Conservation (phyloP, 2,113 vertebrate genomes). For the Triplophysa rosa region DNA sequence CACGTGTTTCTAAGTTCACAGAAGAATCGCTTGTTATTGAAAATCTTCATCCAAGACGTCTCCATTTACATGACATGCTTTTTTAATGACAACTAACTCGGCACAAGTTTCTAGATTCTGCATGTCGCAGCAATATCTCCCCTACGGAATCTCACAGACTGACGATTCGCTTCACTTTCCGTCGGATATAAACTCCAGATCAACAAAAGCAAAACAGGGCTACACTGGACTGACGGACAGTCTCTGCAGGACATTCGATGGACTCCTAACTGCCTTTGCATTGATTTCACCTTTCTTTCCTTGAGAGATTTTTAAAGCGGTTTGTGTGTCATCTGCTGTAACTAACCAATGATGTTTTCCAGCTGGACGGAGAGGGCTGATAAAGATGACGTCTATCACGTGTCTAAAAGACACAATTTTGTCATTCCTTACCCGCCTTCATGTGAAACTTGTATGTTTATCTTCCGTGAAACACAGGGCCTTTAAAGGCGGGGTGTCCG, state of each 20-base stretch:
- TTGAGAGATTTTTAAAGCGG: too few species aligned
- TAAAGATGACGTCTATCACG: background rate
- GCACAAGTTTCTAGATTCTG: slow-evolving; percentile 15
- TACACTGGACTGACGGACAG: slow-evolving; percentile 45
- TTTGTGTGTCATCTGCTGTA: background rate
- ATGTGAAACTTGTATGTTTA: too few species aligned
- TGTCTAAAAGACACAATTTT: too few species aligned
- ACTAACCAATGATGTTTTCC: too few species aligned
- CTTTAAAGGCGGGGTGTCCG: too few species aligned
- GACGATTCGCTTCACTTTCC: slow-evolving; percentile 12
- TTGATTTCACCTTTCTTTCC: slow-evolving; percentile 10
- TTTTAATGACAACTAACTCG: background rate
- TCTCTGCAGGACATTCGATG: background rate
- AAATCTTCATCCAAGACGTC: background rate
- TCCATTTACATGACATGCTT: background rate
- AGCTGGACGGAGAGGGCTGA: background rate
- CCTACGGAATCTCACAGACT: background rate
- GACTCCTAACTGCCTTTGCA: slow-evolving; percentile 42
- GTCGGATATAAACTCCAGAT: slow-evolving; percentile 13
- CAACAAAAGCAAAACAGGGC: slow-evolving; percentile 50
- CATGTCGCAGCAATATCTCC: slow-evolving; percentile 18
- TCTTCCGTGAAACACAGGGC: too few species aligned
- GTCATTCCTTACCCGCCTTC: too few species aligned
- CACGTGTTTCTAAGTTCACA: too few species aligned
- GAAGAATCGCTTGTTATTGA: background rate